Conservation (phyloP, 2,797 vertebrate genomes). For the Cynopterus sphinx region DNA sequence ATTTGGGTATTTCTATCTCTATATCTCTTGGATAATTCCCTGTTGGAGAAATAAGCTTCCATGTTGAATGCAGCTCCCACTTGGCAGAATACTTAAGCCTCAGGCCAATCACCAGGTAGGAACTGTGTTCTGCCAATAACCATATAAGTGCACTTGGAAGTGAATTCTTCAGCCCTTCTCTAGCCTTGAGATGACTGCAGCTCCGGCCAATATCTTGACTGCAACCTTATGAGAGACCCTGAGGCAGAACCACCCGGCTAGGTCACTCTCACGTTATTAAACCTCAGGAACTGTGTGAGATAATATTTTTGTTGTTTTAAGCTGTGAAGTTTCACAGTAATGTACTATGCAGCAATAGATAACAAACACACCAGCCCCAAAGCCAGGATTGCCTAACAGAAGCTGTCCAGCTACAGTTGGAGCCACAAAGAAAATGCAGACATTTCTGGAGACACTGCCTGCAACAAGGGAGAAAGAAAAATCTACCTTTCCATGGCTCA, state of each 20-base stretch:
- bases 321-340: slow-evolving; percentile 12
- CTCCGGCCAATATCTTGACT: slow-evolving; percentile 10
- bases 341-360: slow-evolving; percentile 9
- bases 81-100: slow-evolving; percentile 2
- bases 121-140: background rate
- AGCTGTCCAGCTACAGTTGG: background rate
- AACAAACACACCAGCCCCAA: background rate
- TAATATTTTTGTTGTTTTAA: slow-evolving; percentile 42
- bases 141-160: background rate
- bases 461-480: background rate
- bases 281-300: background rate
- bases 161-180: background rate
- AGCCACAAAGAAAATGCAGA: background rate
- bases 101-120: background rate
- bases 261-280: background rate
- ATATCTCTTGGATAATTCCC: background rate
- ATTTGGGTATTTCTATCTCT: background rate
- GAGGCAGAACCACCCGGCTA: slow-evolving; percentile 29
- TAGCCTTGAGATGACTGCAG: slow-evolving; percentile 7
- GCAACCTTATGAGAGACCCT: background rate
- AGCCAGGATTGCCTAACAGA: background rate
- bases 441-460: background rate
- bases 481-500: background rate
- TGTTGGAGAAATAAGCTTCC: slow-evolving; percentile 6
- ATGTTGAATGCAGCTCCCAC: background rate